These are phyloP conservation scores for Centrocercus urophasianus DNA, from an alignment of 2,113 vertebrate species.

Conservation along the genomic window DNA sequence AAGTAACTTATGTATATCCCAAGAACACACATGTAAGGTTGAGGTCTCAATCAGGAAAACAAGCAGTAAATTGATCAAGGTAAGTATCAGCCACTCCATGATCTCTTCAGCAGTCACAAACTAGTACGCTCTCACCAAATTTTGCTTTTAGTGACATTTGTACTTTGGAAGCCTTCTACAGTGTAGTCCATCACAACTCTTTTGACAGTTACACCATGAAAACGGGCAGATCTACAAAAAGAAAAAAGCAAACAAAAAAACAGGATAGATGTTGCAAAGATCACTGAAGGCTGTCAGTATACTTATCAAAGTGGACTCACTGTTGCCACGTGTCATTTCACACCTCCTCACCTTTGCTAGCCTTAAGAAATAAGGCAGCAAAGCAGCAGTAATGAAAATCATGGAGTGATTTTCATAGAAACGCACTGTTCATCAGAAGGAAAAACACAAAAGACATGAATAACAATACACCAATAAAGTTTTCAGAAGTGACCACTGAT, in stretches of 20 bases:
- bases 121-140: not conserved
- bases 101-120: not conserved
- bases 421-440: not conserved
- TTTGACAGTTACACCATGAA: not conserved
- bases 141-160: not conserved
- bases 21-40: fast-evolving
- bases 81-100: not conserved
- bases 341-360: not conserved
- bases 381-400: not conserved
- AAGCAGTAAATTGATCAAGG: not conserved
- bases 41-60: not conserved
- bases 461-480: not conserved
- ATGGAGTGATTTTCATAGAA: not conserved
- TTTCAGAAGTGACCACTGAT: not conserved
- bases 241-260: not conserved
- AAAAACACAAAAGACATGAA: not conserved
- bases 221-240: not conserved
- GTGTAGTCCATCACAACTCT: not conserved
- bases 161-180: not conserved
- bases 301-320: not conserved
- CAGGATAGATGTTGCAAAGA: not conserved
- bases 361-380: not conserved
- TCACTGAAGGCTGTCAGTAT: not conserved
- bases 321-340: not conserved
- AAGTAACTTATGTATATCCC: not conserved